A percentile compares a stretch with the other conserved stretches of the same genome.
Evolutionary conservation across 92 coral and sea anemone genomes (phyloP).

Genomic region (Porites cylindrica): DNA sequence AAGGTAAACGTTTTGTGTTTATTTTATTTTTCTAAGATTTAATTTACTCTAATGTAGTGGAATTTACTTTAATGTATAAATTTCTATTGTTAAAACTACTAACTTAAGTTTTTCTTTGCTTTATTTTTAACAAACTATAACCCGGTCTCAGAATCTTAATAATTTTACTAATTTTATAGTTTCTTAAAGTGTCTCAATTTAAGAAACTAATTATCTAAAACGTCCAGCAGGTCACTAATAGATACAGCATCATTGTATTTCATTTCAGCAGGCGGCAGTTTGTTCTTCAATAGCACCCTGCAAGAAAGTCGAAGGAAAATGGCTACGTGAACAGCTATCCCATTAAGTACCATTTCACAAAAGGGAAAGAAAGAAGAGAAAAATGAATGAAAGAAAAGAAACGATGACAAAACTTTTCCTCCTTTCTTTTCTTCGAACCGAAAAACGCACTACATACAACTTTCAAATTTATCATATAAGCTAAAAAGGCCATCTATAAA

Average conservation of each 20-base stretch:
- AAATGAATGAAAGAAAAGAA: too few relatives aligned
- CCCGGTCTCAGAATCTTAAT: background rate
- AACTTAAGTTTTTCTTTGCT: background rate
- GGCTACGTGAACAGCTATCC: background rate
- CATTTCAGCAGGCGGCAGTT: background rate
- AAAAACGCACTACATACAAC: too few relatives aligned
- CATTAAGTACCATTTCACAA: background rate
- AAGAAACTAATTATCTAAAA: background rate
- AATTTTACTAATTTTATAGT: background rate
- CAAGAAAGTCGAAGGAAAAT: background rate
- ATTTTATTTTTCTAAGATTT: background rate
- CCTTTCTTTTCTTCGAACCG: too few relatives aligned
- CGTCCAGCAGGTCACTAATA: background rate
- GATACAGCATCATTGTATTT: background rate
- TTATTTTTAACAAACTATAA: background rate
- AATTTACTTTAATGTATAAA: too few relatives aligned
- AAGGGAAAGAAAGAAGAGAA: too few relatives aligned
- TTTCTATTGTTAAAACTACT: too few relatives aligned
- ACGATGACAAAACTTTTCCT: too few relatives aligned
- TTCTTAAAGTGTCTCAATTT: slow-evolving; percentile 3
- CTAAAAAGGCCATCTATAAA: too few relatives aligned
- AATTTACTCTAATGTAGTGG: background rate
- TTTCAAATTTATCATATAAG: too few relatives aligned
- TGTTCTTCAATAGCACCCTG: background rate
- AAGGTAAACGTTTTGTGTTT: slow-evolving; percentile 9